A percentile compares a stretch with the other conserved stretches of the same genome.
Conservation (phyloP, 2,888 invertebrate species). For the Monopis laevigella region DNA sequence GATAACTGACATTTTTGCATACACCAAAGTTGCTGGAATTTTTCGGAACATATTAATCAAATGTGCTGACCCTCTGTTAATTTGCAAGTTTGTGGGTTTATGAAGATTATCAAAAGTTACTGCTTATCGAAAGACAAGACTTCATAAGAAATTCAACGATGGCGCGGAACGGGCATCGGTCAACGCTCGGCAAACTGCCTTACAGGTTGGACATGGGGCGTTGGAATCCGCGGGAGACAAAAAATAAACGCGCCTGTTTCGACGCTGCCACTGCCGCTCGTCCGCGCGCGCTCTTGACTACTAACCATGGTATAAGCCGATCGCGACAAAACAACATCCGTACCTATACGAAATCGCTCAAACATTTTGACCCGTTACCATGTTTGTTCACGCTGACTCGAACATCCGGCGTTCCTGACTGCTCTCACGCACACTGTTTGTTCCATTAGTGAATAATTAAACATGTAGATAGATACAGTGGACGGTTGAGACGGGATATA, state of each 20-base stretch:
- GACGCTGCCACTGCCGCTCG: conserved; percentile 16
- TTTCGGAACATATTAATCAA: no score
- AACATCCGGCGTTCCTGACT: conserved; percentile 6
- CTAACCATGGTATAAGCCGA: background rate
- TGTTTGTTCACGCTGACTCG: background rate
- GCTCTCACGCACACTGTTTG: no score
- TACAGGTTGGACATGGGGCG: conserved; percentile 63
- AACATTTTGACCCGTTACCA: conserved; percentile 2
- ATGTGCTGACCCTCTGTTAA: no score
- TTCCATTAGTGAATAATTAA: no score
- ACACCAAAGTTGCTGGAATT: no score
- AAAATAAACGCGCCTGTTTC: conserved; percentile 48
- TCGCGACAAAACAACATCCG: conserved; percentile 10
- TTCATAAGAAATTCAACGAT: conserved; percentile 28
- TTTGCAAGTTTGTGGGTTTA: no score
- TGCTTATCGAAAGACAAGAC: conserved; percentile 4
- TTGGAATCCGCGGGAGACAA: conserved; percentile 59
- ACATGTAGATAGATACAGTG: no score
- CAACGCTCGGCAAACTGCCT: conserved; percentile 64
- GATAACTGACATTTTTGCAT: no score
- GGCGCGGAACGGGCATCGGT: conserved; percentile 49
- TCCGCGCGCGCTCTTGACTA: conserved; percentile 6
- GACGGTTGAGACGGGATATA: no score
- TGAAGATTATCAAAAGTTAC: no score
- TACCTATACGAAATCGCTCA: background rate